Evolutionary conservation across 2,113 vertebrate genomes (phyloP), one percentile per base, ranked within the genome.

Genomic region (Phrynosoma blainvillii): DNA sequence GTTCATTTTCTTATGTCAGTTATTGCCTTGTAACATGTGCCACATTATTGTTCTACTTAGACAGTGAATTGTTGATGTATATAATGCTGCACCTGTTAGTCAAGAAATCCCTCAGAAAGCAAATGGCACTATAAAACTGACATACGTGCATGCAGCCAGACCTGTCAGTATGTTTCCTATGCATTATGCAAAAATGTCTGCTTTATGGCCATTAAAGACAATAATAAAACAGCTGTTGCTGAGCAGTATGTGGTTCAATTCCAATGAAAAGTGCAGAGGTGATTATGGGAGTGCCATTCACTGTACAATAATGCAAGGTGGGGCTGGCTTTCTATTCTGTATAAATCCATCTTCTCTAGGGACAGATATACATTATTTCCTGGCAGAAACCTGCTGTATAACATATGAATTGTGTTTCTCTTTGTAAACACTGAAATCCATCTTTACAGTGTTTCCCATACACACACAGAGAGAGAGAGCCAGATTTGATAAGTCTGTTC

Each of bases 21-120:
- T 95, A 89, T 83, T 88, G 89, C 70, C 88, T 73, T 70, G 76
- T 88, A 76, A 87, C 84, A n/a, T 71, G 71, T 30, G 30, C 40
- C 81, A 89, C 89, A 89, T 95, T 93, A 91, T 80, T 93, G 90
- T 87, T 78, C 85, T 92, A 79, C 90, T 95, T 90, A 91, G 82
- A 87, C 77, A 85, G 93, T 86, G 89, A 91, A 87, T 94, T 93
- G 94, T 87, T 95, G 93, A 78, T 90, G 86, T 91, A 92, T 94
- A 84, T 95, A 93, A 96, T 87, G 90, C 91, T 91, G 93, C 93
- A 94, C 92, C 94, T 96, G 95, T 90, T 96, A 95, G 90, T 94
- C 88, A 95, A 95, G 95, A 95, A 96, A 96, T 92, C 88, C 85
- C 91, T 93, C 74, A 79, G 91, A 95, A 93, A 92, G 91, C 90